Percentiles rank a stretch among this genome's conserved stretches.
These are phyloP conservation scores for Elephantulus edwardii DNA, from an alignment of 2,113 vertebrate genomes.

Conservation along the genomic window DNA sequence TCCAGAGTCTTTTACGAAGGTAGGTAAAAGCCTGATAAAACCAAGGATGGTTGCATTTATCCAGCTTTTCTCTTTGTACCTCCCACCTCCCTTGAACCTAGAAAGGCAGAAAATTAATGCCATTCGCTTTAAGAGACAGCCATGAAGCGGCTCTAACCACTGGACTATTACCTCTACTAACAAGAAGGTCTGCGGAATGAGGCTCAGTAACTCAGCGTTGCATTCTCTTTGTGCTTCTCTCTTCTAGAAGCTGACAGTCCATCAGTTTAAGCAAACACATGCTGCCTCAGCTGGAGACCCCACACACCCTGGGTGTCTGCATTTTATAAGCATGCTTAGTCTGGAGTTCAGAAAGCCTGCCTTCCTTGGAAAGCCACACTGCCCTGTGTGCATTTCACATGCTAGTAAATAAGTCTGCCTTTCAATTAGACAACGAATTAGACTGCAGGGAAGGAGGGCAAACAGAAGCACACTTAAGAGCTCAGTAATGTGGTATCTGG, in stretches of 20 bases:
- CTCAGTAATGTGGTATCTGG: background rate
- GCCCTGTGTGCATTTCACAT: background rate
- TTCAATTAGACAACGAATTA: background rate
- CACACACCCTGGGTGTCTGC: background rate
- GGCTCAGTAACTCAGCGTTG: background rate
- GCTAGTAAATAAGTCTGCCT: background rate
- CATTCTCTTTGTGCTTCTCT: slow-evolving; percentile 26
- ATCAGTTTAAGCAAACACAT: background rate
- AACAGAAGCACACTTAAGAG: background rate
- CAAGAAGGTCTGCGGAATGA: background rate
- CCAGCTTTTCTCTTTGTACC: background rate
- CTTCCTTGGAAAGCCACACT: background rate
- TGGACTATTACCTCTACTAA: background rate
- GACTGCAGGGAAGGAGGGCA: background rate
- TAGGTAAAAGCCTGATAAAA: background rate
- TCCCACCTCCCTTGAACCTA: background rate
- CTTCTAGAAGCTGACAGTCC: background rate
- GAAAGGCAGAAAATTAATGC: background rate
- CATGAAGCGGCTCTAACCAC: background rate
- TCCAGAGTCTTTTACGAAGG: background rate
- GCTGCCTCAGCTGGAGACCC: slow-evolving; percentile 10
- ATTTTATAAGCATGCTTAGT: background rate
- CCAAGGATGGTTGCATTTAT: background rate
- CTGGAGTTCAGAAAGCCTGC: slow-evolving; percentile 14
- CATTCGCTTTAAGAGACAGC: background rate